phyloP scores from a whole-genome alignment of 2,113 vertebrate species.

The Mormoops blainvillei region DNA sequence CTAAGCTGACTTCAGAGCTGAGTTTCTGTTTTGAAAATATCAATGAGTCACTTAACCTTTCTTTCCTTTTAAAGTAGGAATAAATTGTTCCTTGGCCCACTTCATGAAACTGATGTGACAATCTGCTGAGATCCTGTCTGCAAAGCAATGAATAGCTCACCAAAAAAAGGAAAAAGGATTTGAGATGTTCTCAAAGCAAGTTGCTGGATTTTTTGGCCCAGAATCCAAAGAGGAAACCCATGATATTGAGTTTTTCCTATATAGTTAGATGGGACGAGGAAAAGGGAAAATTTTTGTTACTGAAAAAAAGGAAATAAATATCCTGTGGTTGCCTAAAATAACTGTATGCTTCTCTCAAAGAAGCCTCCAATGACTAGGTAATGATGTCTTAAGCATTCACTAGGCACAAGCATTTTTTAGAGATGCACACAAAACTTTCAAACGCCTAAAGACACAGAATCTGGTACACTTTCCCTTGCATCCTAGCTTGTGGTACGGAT shows the following conservation, averaged over 20 bases:
- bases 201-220: background rate
- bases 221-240: background rate
- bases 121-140: background rate
- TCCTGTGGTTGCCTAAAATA: background rate
- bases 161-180: background rate
- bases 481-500: background rate
- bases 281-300: background rate
- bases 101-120: background rate
- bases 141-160: background rate
- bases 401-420: background rate
- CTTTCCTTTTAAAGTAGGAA: background rate
- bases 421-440: background rate
- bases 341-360: background rate
- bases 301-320: background rate
- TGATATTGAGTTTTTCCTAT: background rate
- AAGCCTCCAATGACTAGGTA: background rate
- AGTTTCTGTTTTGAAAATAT: background rate
- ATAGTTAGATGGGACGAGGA: background rate
- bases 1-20: background rate
- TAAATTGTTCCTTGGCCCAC: background rate
- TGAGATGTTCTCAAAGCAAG: background rate
- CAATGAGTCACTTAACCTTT: background rate
- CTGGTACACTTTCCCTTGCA: background rate
- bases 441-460: background rate
- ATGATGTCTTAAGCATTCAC: background rate